Evolutionary conservation across 2,113 vertebrate species (phyloP), one percentile per base, ranked within the genome.

Genomic region (Muscicapa adusta): DNA sequence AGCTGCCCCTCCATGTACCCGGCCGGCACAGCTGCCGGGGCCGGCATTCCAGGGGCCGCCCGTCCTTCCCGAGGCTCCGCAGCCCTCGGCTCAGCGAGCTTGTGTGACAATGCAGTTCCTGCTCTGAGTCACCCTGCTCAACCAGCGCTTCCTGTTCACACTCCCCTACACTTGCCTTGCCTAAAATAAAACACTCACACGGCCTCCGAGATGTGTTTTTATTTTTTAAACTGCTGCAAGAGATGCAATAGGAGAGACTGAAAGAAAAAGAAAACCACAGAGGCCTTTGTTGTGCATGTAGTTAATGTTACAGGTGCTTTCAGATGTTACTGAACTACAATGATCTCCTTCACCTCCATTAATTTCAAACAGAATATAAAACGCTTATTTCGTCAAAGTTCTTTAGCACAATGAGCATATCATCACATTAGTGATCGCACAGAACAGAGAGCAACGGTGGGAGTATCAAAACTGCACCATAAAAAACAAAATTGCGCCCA

Each of bases 21-120:
- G 98, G 98, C 96, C 94, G 70, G 97, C 98, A 99, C 99, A 99
- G 99, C 99, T 99, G 99, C 98, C 96, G 95, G 98, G 97, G 98
- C 97, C 98, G 98, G 98, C 97, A 98, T 98, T 97, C 91, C 97
- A 97, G 98, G 98, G 98, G 98, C 98, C 90, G 72, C 94, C 97
- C 73, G 97, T 98, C 98, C 98, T 98, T 98, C 97, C 98, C 95
- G 88, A 98, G 98, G 97, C 98, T 98, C 78, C 90, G 83, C 58
- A 53, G 85, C 71, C 85, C 75, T 42, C 18, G 33, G 95, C 91
- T 71, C 62, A 12, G 34, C 51, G 42, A 74, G 71, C 78, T 34
- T 75, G 94, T 84, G 94, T 91, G 93, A 96, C 95, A 79, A 54
- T 5, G 79, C 91, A 73, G 81, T 34, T 72, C 87, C 85, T 2